Conservation (phyloP, 2,888 invertebrate genomes). For the Autographa pulchrina region DNA sequence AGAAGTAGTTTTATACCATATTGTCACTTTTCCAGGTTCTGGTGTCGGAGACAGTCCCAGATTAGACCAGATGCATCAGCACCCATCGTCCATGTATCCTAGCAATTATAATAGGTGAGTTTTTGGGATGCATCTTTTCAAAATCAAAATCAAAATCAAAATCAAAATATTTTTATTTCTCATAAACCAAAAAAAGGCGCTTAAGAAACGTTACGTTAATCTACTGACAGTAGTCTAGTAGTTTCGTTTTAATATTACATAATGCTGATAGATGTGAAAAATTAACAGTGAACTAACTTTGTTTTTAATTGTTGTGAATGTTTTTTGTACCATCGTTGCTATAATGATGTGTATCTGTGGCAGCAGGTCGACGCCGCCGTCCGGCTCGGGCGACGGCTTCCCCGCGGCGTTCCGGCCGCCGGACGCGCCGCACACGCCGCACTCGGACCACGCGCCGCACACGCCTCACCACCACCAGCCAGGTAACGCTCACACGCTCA, state of each 20-base stretch:
- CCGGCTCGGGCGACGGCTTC: conserved; percentile 70
- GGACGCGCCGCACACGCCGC: conserved; percentile 64
- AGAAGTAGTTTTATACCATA: neutral
- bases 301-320: too few relatives aligned
- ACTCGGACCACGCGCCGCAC: conserved; percentile 61
- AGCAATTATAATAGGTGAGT: conserved; percentile 84
- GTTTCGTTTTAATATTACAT: too few relatives aligned
- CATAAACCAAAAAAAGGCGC: too few relatives aligned
- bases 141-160: too few relatives aligned
- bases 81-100: conserved; percentile 83
- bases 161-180: too few relatives aligned
- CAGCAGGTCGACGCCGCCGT: conserved; percentile 76
- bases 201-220: too few relatives aligned
- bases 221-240: too few relatives aligned
- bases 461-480: conserved; percentile 66
- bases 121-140: neutral
- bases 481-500: conserved; percentile 58
- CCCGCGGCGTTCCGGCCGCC: conserved; percentile 69
- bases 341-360: neutral
- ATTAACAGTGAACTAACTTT: too few relatives aligned
- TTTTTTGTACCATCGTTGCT: neutral
- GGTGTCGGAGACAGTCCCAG: conserved; percentile 82
- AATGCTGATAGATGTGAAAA: too few relatives aligned
- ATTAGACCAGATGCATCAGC: conserved; percentile 83
- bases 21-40: conserved; percentile 64